Evolutionary conservation across 2,797 vertebrate species (phyloP), one percentile per base, ranked within the genome.

Genomic region (Acomys russatus): DNA sequence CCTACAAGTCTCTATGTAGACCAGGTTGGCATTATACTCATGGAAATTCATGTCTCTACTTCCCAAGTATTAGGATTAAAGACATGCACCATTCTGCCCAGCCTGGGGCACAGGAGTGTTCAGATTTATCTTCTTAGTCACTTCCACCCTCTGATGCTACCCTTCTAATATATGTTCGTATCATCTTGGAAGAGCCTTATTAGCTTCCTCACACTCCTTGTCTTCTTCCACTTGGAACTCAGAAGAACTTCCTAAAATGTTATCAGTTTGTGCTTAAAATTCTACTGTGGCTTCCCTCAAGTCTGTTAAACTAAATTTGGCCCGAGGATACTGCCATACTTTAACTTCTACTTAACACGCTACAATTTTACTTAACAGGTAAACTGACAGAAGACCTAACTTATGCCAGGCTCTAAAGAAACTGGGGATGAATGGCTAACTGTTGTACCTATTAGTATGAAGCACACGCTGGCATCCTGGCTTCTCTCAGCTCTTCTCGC

Each of bases 241-340:
- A 91, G 70, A 89, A 94, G 2, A 33, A 90, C 84, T 44, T 74
- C 90, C 71, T 25, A 79, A 94, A 89, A 56, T 23, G 68, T 64
- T 76, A 61, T 35, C 85, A 92, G 70, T 20, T 95, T 83, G 61
- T 73, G n/a, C 79, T 94, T 73, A 94, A 80, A 70, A 87, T 83
- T 95, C 64, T 35, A 71, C 49, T 74, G 0, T 35, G 30, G 76
- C n/a, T 95, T 77, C 11, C 22, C 74, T 86, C 38, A 95, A 94
- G 71, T 35, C 68, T 88, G 33, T 71, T 78, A 63, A 78, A 78
- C 51, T 91, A 91, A 61, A 91, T 38, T 51, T 70, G 61, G 54
- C 71, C 51, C 25, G 23, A 79, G 73, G 25, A 86, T 79, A 73
- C 23, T 59, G 35, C 38, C 9, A 11, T 30, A 59, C 4, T 23